Evolutionary conservation across 2,888 invertebrate species (phyloP).

Genomic region (Esperia sulphurella): DNA sequence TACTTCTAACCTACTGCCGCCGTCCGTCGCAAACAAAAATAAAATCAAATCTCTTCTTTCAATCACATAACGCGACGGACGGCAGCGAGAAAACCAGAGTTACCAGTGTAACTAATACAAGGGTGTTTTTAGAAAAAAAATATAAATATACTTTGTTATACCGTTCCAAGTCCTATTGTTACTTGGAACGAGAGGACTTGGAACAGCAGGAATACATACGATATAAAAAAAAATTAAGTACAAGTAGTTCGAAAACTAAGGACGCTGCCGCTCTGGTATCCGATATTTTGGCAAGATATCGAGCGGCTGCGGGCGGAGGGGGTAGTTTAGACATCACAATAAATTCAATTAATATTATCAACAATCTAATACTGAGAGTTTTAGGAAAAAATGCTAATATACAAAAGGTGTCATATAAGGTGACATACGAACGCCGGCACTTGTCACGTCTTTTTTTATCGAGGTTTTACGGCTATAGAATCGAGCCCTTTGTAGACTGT

Average conservation of each 20-base stretch:
- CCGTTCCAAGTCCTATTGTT: constrained; percentile 8
- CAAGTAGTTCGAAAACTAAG: constrained; percentile 32
- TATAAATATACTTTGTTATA: constrained; percentile 26
- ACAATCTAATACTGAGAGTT: constrained; percentile 71
- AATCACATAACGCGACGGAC: constrained; percentile 25
- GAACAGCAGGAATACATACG: constrained; percentile 23
- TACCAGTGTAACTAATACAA: constrained; percentile 54
- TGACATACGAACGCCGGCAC: constrained; percentile 23
- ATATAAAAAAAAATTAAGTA: constrained; percentile 63
- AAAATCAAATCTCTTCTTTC: constrained; percentile 19
- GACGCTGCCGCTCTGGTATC: constrained; percentile 14
- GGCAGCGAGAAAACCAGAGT: constrained; percentile 42
- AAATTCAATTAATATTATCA: constrained; percentile 39
- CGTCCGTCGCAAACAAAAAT: constrained; percentile 28
- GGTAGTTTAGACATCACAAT: constrained; percentile 51
- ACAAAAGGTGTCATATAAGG: constrained; percentile 63
- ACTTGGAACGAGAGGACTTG: constrained; percentile 18
- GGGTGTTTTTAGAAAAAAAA: constrained; percentile 42
- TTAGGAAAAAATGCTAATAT: constrained; percentile 65
- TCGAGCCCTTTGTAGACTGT: too few species aligned
- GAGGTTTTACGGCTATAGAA: too few species aligned
- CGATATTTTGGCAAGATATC: constrained; percentile 53
- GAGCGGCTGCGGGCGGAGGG: constrained; percentile 48
- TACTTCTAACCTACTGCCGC: constrained; percentile 54
- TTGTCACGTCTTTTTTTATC: neutral